phyloP scores from a whole-genome alignment of 1,140 invertebrate genomes.

The Megalonaias nervosa region DNA sequence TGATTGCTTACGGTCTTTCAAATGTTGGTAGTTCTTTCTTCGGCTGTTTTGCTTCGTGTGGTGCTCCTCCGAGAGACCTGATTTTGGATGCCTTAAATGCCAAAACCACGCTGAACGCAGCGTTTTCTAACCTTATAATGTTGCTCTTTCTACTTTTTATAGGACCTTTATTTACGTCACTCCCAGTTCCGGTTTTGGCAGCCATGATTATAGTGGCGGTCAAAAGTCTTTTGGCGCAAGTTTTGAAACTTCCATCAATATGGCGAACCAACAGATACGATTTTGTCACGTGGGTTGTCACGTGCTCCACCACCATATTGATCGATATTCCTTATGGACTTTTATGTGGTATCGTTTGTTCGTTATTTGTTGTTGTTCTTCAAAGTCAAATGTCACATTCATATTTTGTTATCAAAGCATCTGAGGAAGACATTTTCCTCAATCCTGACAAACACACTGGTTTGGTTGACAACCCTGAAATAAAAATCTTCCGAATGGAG shows the following conservation, averaged over 20 bases:
- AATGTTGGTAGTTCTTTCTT: slow-evolving; percentile 71
- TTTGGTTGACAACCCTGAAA: neutral
- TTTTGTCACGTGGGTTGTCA: slow-evolving; percentile 42
- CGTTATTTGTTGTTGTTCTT: slow-evolving; percentile 16
- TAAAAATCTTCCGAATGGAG: slow-evolving; percentile 3
- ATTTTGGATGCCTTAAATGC: slow-evolving; percentile 22
- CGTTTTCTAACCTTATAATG: slow-evolving; percentile 70
- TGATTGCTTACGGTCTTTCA: slow-evolving; percentile 71
- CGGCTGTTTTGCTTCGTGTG: slow-evolving; percentile 77
- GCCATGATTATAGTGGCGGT: slow-evolving; percentile 91
- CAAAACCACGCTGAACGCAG: slow-evolving; percentile 20
- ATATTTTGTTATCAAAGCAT: slow-evolving; percentile 35
- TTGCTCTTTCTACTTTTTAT: slow-evolving; percentile 71
- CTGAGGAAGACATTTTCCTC: slow-evolving; percentile 15
- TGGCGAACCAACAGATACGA: slow-evolving; percentile 56
- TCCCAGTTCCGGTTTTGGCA: slow-evolving; percentile 80
- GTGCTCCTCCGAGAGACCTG: slow-evolving; percentile 85
- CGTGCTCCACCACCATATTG: slow-evolving; percentile 38
- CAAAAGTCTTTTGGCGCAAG: slow-evolving; percentile 88
- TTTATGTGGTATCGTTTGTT: slow-evolving; percentile 35
- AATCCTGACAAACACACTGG: neutral
- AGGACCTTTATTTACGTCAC: slow-evolving; percentile 57
- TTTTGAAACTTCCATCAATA: slow-evolving; percentile 74
- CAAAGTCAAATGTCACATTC: too few relatives aligned
- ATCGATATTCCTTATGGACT: slow-evolving; percentile 47